Percentiles rank a stretch among this genome's conserved stretches.
Conservation (phyloP, 2,113 vertebrate genomes). For the Egretta garzetta region DNA sequence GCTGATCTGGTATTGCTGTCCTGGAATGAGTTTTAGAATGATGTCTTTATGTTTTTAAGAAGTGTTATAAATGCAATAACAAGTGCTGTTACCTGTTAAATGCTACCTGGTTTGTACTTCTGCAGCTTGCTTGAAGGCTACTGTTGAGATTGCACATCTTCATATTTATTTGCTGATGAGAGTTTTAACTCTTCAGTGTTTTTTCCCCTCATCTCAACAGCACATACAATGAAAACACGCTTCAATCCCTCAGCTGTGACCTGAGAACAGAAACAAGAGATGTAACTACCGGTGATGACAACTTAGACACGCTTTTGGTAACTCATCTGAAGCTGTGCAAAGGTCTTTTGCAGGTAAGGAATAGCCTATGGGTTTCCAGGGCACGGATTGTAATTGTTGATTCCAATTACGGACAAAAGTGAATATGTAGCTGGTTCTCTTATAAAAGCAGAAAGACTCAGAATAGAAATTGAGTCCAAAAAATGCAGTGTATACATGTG, state of each 20-base stretch:
- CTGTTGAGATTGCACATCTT: not conserved
- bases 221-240: constrained; percentile 70
- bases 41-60: not conserved
- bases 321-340: constrained; percentile 87
- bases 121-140: not conserved
- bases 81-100: not conserved
- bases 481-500: fast-evolving
- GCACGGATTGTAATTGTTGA: not conserved
- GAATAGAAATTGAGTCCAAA: not conserved
- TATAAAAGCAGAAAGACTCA: not conserved
- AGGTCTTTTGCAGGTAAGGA: constrained; percentile 82
- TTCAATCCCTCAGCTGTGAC: constrained; percentile 62
- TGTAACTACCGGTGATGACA: constrained; percentile 81
- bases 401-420: not conserved
- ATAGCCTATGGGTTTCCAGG: not conserved
- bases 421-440: not conserved
- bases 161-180: not conserved
- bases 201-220: constrained; percentile 39
- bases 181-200: not conserved
- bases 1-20: not conserved
- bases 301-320: constrained; percentile 82
- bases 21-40: not conserved
- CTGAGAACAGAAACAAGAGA: constrained; percentile 41
- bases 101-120: not conserved
- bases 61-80: not conserved